A percentile compares a stretch with the other conserved stretches of the same genome.
phyloP scores from a whole-genome alignment of 2,888 invertebrate species.

The Melanchra persicariae region DNA sequence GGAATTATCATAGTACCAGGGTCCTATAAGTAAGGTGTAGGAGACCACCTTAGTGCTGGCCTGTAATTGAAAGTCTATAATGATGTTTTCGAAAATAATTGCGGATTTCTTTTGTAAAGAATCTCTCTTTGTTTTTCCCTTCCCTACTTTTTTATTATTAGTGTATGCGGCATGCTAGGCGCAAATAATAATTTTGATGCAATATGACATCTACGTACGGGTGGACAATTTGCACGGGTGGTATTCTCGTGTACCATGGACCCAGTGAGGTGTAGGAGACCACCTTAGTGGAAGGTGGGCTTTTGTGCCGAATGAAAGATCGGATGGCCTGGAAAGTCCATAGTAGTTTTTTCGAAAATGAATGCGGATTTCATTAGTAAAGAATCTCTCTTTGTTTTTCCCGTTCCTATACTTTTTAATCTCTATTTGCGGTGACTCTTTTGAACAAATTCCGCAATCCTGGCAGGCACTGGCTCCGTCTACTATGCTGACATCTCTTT shows the following conservation, averaged over 20 bases:
- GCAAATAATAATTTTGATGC: no score
- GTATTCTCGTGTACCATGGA: slow-evolving; percentile 70
- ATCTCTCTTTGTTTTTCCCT: background rate
- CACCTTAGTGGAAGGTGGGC: slow-evolving; percentile 1
- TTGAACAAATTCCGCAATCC: no score
- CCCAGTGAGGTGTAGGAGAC: slow-evolving; percentile 12
- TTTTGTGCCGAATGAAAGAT: slow-evolving; percentile 2
- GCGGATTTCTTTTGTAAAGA: background rate
- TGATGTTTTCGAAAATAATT: background rate
- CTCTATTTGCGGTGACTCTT: no score
- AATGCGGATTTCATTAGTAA: background rate
- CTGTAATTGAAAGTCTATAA: slow-evolving; percentile 25
- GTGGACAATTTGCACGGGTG: slow-evolving; percentile 72
- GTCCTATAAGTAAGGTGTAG: slow-evolving; percentile 8
- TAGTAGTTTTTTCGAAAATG: background rate
- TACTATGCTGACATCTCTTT: no score
- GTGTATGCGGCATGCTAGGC: no score
- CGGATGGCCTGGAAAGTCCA: background rate
- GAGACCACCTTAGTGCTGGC: background rate
- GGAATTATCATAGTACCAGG: slow-evolving; percentile 71
- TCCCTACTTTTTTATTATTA: no score
- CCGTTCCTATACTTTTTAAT: no score
- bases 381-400: no score
- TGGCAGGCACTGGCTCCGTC: no score
- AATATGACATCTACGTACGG: slow-evolving; percentile 63